Conservation (phyloP, 2,888 invertebrate species). For the Kuschelorhynchus macadamiae region DNA sequence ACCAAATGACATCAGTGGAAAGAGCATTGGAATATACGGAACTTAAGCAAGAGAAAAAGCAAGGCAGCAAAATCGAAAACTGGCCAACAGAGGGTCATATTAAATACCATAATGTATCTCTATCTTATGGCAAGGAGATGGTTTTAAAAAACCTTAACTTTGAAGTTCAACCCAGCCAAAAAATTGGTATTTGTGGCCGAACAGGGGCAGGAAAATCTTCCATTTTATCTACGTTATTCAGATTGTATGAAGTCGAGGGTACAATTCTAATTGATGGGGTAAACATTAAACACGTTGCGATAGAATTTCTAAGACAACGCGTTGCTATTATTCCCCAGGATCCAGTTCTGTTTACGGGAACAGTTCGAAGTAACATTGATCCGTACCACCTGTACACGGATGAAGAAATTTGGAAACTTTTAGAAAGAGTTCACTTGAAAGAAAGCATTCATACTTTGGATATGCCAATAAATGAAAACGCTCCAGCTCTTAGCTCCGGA, state of each 20-base stretch:
- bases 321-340: constrained; percentile 90
- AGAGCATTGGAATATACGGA: constrained; percentile 73
- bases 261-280: constrained; percentile 84
- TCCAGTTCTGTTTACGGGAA: constrained; percentile 79
- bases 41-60: constrained; percentile 65
- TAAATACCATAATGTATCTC: constrained; percentile 76
- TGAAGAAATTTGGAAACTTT: constrained; percentile 56
- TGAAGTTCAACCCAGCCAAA: constrained; percentile 77
- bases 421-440: constrained; percentile 61
- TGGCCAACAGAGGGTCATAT: constrained; percentile 83
- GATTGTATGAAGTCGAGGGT: constrained; percentile 84
- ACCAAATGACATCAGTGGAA: constrained; percentile 92
- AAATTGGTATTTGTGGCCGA: constrained; percentile 85
- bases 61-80: constrained; percentile 71
- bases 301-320: constrained; percentile 81
- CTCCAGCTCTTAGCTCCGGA: constrained; percentile 63
- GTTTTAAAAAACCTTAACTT: constrained; percentile 82
- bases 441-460: constrained; percentile 74
- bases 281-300: constrained; percentile 78
- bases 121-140: constrained; percentile 82
- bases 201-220: constrained; percentile 89
- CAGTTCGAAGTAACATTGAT: constrained; percentile 67
- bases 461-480: constrained; percentile 63
- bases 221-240: constrained; percentile 82
- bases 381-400: constrained; percentile 54